These are phyloP conservation scores for Pomatorhinus ruficollis DNA, from an alignment of 2,113 vertebrate species.

Conservation along the genomic window DNA sequence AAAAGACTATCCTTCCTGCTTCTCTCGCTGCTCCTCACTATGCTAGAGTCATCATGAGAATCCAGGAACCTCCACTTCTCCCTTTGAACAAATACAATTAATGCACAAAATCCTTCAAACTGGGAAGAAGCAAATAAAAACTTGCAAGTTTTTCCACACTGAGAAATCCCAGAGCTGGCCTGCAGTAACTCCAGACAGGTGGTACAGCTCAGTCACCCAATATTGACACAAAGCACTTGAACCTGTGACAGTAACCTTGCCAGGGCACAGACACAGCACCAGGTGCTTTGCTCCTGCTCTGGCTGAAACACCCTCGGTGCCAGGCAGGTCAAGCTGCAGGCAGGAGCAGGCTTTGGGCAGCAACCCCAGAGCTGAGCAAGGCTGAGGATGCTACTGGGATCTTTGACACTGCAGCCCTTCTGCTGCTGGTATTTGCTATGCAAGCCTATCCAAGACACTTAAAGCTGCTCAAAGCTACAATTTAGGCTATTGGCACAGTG, in stretches of 20 bases:
- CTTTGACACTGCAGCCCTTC: not conserved
- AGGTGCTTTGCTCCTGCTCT: not conserved
- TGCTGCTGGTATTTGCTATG: not conserved
- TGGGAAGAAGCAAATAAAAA: not conserved
- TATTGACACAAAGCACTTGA: not conserved
- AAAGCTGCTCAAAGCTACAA: not conserved
- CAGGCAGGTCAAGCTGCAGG: not conserved
- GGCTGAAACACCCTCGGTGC: not conserved
- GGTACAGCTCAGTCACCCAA: not conserved
- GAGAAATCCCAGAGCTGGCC: not conserved
- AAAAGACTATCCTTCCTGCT: not conserved
- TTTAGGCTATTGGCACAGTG: not conserved
- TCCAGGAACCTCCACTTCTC: not conserved
- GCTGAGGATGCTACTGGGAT: not conserved
- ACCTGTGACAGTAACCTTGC: not conserved
- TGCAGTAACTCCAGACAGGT: not conserved
- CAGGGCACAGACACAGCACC: not conserved
- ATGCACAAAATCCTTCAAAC: not conserved
- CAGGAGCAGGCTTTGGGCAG: not conserved
- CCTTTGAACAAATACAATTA: not conserved
- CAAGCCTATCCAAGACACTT: not conserved
- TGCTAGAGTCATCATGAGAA: not conserved
- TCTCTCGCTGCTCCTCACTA: not conserved
- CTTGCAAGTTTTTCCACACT: not conserved
- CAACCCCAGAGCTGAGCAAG: not conserved